Conservation (phyloP, 2,797 vertebrate species). For the Meriones psammophilus region DNA sequence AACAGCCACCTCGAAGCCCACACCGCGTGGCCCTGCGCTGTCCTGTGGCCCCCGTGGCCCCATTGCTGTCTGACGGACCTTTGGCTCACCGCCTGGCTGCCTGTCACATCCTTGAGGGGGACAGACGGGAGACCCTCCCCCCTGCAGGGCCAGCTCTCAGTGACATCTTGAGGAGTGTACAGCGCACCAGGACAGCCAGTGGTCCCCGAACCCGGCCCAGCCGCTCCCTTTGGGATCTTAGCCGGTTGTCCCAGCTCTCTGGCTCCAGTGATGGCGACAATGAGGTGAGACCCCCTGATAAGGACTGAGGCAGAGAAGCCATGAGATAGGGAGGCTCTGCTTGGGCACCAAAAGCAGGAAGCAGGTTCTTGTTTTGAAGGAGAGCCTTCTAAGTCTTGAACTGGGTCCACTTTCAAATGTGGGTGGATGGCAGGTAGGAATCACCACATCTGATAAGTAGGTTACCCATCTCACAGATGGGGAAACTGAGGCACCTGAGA, state of each 20-base stretch:
- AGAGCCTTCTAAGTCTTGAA: background rate
- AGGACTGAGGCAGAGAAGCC: background rate
- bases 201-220: conserved; percentile 78
- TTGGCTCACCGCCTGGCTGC: conserved; percentile 69
- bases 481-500: background rate
- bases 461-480: conserved; percentile 1
- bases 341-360: background rate
- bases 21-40: conserved; percentile 79
- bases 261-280: conserved; percentile 81
- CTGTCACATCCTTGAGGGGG: conserved; percentile 39
- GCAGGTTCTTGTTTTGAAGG: background rate
- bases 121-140: background rate
- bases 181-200: conserved; percentile 65
- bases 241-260: conserved; percentile 84
- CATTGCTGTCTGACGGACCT: accelerated
- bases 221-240: conserved; percentile 87
- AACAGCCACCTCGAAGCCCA: conserved; percentile 63
- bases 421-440: background rate
- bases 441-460: background rate
- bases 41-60: conserved; percentile 72
- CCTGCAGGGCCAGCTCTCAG: conserved; percentile 77
- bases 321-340: background rate
- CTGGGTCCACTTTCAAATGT: background rate
- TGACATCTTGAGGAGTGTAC: conserved; percentile 81
- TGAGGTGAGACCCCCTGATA: conserved; percentile 62